Evolutionary conservation across 2,888 invertebrate genomes (phyloP), one percentile per base, ranked within the genome.

Genomic region (Xanthia togata): DNA sequence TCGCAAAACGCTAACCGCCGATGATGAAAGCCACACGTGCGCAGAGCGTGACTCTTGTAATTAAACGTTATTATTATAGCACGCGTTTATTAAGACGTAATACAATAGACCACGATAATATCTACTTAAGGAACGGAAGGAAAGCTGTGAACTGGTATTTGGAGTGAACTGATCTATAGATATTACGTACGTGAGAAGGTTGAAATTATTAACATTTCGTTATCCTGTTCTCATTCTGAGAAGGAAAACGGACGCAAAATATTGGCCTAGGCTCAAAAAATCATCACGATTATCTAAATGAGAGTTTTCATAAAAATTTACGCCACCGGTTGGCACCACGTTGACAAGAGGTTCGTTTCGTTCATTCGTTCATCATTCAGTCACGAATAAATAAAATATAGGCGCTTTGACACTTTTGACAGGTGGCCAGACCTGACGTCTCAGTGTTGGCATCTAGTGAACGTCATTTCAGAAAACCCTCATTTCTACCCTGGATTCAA

Each of bases 31-130:
- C 6, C 57, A 31, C 38, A 35, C 59, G 53, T n/a, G n/a, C 17
- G 62, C 53, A 23, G 41, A 44, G 71, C 82, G 82, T 85, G 81
- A 76, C 76, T 78, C 50, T 59, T 41, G 76, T 87, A 87, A 85
- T 85, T 85, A 85, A 76, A 41, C 74, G 38, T 68, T 73, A 65
- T 85, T 82, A 76, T 78, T 65, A 67, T 71, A 78, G 50, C 76
- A 79, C 57, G 71, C 73, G 55, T 74, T 75, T 81, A 78, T 78
- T 82, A 78, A 87, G 74, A 85, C 87, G 82, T 81, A 73, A 85
- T 70, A 85, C 78, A 76, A 82, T 81, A 86, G 79, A 62, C 12
- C 55, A 70, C 79, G 83, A 83, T 86, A 74, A 72, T 63, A 83
- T 86, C 83, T 78, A 50, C 60, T 65, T 35, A 73, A 60, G 62